A percentile compares a stretch with the other conserved stretches of the same genome.
Evolutionary conservation across 2,888 invertebrate species (phyloP).

Genomic region (Cephus pulcher): DNA sequence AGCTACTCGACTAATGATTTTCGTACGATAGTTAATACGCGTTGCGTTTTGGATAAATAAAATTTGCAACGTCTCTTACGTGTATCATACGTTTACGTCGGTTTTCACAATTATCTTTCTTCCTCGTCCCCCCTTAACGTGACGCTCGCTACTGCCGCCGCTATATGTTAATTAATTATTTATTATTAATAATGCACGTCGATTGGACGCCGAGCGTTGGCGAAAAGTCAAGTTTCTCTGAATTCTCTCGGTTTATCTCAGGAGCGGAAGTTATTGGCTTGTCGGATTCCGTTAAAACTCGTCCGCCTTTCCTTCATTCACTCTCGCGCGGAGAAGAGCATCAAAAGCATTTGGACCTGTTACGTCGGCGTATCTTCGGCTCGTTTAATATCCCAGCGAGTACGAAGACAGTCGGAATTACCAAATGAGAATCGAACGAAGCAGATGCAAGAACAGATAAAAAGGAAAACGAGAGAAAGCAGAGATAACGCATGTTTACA

Average conservation of each 20-base stretch:
- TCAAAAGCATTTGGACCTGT: not conserved
- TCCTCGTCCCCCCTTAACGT: not conserved
- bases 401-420: not conserved
- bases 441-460: not conserved
- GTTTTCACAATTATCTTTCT: not conserved
- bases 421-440: not conserved
- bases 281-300: not conserved
- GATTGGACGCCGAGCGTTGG: conserved; percentile 43
- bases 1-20: conserved; percentile 35
- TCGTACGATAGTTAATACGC: conserved; percentile 24
- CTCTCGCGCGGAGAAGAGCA: not conserved
- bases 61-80: conserved; percentile 7
- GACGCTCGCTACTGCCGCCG: conserved; percentile 13
- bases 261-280: not conserved
- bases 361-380: not conserved
- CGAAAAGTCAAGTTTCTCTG: conserved; percentile 22
- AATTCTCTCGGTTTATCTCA: not conserved
- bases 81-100: not conserved
- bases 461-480: not conserved
- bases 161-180: conserved; percentile 11
- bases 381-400: not conserved
- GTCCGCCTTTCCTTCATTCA: not conserved
- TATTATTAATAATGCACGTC: conserved; percentile 48
- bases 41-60: conserved; percentile 24
- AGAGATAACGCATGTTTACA: not conserved